Conservation (phyloP, 2,113 vertebrate genomes). For the Mola mola region DNA sequence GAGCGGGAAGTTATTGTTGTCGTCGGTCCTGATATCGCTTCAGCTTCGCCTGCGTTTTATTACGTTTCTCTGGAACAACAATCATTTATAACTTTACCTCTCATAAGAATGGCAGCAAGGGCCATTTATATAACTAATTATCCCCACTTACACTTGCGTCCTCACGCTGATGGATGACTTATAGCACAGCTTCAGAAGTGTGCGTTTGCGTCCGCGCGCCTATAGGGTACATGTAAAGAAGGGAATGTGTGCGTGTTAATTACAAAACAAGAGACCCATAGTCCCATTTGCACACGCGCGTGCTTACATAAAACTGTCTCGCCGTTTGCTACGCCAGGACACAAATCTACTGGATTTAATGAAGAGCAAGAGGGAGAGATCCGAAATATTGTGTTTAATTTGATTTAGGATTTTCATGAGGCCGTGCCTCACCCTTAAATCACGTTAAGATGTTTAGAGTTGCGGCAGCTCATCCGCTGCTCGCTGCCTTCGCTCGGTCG, state of each 20-base stretch:
- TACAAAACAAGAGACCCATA: slow-evolving; percentile 10
- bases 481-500: slow-evolving; percentile 72
- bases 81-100: slow-evolving; percentile 63
- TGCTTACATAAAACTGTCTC: slow-evolving; percentile 43
- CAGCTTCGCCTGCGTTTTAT: slow-evolving; percentile 58
- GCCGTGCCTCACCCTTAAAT: slow-evolving; percentile 77
- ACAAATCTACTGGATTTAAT: slow-evolving; percentile 77
- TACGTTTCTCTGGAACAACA: slow-evolving; percentile 53
- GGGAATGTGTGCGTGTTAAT: slow-evolving; percentile 18
- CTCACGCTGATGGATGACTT: slow-evolving; percentile 63
- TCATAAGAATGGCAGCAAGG: slow-evolving; percentile 45
- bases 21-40: slow-evolving; percentile 43
- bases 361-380: slow-evolving; percentile 61
- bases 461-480: slow-evolving; percentile 72
- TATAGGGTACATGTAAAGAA: background rate
- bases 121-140: slow-evolving; percentile 68
- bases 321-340: slow-evolving; percentile 40
- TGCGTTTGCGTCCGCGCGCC: slow-evolving; percentile 24
- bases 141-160: slow-evolving; percentile 60
- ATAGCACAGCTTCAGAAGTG: slow-evolving; percentile 37
- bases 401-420: slow-evolving; percentile 84
- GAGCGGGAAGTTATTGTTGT: slow-evolving; percentile 32
- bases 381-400: slow-evolving; percentile 84
- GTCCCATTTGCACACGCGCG: slow-evolving; percentile 23
- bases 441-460: slow-evolving; percentile 82